Evolutionary conservation across 2,797 vertebrate species (phyloP).

Genomic region (Peromyscus melanophrys): DNA sequence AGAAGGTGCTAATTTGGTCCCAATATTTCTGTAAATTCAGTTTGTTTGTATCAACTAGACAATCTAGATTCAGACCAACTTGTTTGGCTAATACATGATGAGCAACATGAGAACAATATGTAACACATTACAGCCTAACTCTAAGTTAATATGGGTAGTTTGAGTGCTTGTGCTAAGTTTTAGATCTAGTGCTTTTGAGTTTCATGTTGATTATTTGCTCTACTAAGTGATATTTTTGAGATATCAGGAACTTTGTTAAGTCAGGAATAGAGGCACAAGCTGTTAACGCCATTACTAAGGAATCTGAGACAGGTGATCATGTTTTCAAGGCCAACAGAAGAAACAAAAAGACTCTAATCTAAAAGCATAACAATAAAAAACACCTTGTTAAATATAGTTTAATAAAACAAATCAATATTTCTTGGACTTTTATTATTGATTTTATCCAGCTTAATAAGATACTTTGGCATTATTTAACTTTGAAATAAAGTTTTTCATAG

Average conservation of each 20-base stretch:
- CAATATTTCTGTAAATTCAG: background rate
- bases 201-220: slow-evolving; percentile 30
- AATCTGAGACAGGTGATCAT: background rate
- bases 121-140: background rate
- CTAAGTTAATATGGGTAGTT: slow-evolving; percentile 7
- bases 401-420: background rate
- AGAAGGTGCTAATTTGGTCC: background rate
- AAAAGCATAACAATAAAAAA: background rate
- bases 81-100: background rate
- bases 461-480: background rate
- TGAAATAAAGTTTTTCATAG: slow-evolving; percentile 34
- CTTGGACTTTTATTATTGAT: background rate
- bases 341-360: background rate
- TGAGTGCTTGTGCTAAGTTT: background rate
- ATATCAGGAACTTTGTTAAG: background rate
- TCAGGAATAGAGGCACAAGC: no score
- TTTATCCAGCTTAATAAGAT: slow-evolving; percentile 15
- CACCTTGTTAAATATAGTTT: background rate
- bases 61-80: background rate
- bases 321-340: background rate
- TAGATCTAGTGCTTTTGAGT: background rate
- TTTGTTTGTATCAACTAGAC: background rate
- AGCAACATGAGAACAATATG: background rate
- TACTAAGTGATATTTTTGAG: background rate
- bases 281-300: background rate